These are phyloP conservation scores for Oceanodroma leucorhoa DNA, from an alignment of 2,797 vertebrate species.

Conservation along the genomic window DNA sequence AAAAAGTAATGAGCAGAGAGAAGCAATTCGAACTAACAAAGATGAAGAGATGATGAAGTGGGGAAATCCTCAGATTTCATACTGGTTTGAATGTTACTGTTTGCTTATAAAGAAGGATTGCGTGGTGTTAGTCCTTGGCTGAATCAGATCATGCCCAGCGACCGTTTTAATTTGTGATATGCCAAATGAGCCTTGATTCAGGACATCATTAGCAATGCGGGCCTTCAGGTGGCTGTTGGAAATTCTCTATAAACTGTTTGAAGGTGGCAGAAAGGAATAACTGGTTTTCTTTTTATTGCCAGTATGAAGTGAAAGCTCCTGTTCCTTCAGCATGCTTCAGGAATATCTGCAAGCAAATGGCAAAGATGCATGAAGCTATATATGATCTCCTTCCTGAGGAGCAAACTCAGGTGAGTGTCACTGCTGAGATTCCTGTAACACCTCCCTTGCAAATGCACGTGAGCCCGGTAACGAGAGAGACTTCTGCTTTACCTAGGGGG, in stretches of 20 bases:
- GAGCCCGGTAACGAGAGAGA: background rate
- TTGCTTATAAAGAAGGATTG: background rate
- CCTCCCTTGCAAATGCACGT: background rate
- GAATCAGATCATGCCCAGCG: background rate
- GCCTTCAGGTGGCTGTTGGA: background rate
- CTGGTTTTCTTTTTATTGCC: constrained; percentile 4
- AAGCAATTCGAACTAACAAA: background rate
- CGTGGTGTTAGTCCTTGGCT: background rate
- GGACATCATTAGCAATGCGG: accelerated
- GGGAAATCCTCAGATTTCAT: background rate
- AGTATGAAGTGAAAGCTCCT: constrained; percentile 98
- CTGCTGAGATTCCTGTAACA: background rate
- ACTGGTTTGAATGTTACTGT: background rate
- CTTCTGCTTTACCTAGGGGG: background rate
- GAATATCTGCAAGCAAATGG: constrained; percentile 95
- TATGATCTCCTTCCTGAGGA: constrained; percentile 91
- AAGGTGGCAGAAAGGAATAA: background rate
- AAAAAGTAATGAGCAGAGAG: background rate
- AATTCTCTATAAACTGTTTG: background rate
- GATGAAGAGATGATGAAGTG: background rate
- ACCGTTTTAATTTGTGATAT: background rate
- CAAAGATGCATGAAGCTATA: constrained; percentile 98
- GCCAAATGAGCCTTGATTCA: background rate
- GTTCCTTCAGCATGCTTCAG: constrained; percentile 95
- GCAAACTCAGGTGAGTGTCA: constrained; percentile 87